Conservation (phyloP, 53 echinoderm and acorn worm species). For the Stichopus horrens region DNA sequence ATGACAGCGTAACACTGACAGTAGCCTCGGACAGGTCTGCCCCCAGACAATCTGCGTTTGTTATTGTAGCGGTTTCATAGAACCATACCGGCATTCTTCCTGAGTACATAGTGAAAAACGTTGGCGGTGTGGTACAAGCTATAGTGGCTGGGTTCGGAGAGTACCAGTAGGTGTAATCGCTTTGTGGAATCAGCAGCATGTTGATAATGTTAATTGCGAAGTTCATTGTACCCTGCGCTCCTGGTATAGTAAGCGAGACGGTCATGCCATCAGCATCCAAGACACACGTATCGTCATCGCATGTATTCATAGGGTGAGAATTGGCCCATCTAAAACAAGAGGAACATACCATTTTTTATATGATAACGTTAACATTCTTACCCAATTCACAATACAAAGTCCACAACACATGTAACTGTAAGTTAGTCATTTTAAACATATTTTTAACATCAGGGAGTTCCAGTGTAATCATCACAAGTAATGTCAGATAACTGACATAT, state of each 20-base stretch:
- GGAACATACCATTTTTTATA: too few species aligned
- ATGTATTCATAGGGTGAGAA: slow-evolving; percentile 64
- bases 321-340: slow-evolving; percentile 44
- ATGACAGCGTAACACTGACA: slow-evolving; percentile 42
- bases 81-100: slow-evolving; percentile 73
- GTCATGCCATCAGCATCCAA: slow-evolving; percentile 58
- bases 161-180: slow-evolving; percentile 78
- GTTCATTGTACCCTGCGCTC: slow-evolving; percentile 53
- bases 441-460: too few species aligned
- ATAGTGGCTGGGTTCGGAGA: slow-evolving; percentile 46
- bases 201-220: slow-evolving; percentile 73
- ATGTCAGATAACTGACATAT: too few species aligned
- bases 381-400: too few species aligned
- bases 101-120: slow-evolving; percentile 11
- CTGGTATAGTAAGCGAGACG: slow-evolving; percentile 54
- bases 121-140: slow-evolving; percentile 34
- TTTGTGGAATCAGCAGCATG: slow-evolving; percentile 64
- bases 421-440: too few species aligned
- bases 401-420: too few species aligned
- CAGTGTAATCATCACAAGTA: too few species aligned
- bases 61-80: slow-evolving; percentile 60
- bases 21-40: background rate
- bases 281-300: slow-evolving; percentile 52
- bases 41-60: slow-evolving; percentile 13
- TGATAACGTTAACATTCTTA: too few species aligned